phyloP scores from a whole-genome alignment of 1,140 invertebrate species.

The Caenorhabditis remanei region DNA sequence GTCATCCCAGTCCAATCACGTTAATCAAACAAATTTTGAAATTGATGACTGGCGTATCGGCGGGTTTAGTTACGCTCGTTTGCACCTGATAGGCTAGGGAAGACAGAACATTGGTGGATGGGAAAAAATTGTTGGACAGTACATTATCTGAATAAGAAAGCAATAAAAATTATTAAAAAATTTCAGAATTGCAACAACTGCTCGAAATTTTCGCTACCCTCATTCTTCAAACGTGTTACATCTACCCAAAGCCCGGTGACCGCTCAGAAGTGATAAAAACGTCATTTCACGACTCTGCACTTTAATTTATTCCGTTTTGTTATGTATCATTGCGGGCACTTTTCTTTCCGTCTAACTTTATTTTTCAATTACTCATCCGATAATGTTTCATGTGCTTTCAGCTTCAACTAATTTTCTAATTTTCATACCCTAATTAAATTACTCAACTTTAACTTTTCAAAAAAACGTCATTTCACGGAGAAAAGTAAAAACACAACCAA shows the following conservation, averaged over 20 bases:
- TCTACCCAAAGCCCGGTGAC: conserved; percentile 47
- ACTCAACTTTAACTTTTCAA: neutral
- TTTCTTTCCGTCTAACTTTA: neutral
- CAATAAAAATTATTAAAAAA: neutral
- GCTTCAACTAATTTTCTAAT: conserved; percentile 28
- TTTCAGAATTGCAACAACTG: conserved; percentile 51
- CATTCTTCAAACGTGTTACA: conserved; percentile 51
- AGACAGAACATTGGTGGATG: neutral
- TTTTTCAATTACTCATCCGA: neutral
- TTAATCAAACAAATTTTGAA: conserved; percentile 6
- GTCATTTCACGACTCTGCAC: conserved; percentile 5
- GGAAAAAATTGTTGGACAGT: neutral
- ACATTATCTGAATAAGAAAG: too few relatives aligned
- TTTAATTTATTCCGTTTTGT: conserved; percentile 43
- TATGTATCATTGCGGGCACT: conserved; percentile 36
- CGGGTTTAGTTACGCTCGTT: conserved; percentile 13
- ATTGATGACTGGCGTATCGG: neutral
- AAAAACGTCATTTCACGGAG: too few relatives aligned
- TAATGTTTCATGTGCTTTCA: neutral
- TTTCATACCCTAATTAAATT: neutral
- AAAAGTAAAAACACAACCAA: neutral
- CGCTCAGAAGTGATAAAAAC: conserved; percentile 22
- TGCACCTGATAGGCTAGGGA: neutral
- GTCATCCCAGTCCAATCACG: conserved; percentile 35
- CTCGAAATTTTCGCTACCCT: conserved; percentile 28